A percentile compares a stretch with the other conserved stretches of the same genome.
Evolutionary conservation across 2,113 vertebrate species (phyloP).

Genomic region (Spizaetus ornatus): DNA sequence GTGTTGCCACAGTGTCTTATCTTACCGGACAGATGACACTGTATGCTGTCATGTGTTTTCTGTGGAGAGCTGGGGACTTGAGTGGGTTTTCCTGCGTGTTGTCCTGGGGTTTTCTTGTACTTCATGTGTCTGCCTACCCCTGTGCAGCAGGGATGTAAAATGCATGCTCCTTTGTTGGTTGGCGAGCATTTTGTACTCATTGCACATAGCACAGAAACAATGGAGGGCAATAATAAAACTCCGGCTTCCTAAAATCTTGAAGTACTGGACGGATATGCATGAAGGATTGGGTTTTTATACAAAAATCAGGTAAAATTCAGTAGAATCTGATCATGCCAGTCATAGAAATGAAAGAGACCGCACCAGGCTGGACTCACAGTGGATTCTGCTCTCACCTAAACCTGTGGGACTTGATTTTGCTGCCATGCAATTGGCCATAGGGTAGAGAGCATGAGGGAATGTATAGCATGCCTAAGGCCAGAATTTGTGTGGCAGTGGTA

Average conservation of each 20-base stretch:
- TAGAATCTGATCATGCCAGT: background rate
- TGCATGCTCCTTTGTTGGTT: rapidly evolving
- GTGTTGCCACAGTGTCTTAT: background rate
- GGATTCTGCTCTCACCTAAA: background rate
- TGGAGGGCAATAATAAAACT: background rate
- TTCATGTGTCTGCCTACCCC: background rate
- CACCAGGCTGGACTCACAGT: too few relatives aligned
- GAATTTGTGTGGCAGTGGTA: background rate
- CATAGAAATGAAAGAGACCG: background rate
- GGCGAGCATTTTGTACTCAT: background rate
- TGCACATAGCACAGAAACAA: background rate
- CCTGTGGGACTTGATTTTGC: background rate
- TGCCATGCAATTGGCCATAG: background rate
- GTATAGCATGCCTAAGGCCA: background rate
- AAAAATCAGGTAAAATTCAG: background rate
- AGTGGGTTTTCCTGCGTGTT: background rate
- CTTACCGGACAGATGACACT: background rate
- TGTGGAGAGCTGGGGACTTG: rapidly evolving
- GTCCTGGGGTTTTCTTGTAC: background rate
- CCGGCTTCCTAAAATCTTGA: background rate
- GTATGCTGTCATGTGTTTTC: background rate
- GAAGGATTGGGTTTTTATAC: background rate
- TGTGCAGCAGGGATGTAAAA: background rate
- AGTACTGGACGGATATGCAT: background rate
- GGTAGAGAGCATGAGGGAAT: rapidly evolving